phyloP scores from a whole-genome alignment of 2,888 invertebrate species.

The Achlya flavicornis region DNA sequence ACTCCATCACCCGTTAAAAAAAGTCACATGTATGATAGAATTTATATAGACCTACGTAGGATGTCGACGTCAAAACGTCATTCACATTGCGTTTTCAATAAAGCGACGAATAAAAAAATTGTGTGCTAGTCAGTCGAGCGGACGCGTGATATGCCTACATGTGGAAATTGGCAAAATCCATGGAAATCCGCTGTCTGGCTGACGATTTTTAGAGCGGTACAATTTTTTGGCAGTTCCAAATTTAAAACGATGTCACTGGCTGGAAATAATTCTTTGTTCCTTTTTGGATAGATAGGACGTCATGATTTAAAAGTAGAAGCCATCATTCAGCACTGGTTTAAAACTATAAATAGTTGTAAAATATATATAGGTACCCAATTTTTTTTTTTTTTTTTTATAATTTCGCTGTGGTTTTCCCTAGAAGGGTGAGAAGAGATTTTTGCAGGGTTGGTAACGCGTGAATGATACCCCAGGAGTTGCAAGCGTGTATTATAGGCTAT shows the following conservation, averaged over 20 bases:
- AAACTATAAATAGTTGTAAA: too few relatives aligned
- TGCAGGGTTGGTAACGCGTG: too few relatives aligned
- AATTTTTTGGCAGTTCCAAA: slow-evolving; percentile 6
- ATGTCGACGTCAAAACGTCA: slow-evolving; percentile 28
- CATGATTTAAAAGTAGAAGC: not conserved
- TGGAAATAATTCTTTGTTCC: slow-evolving; percentile 1
- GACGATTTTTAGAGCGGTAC: slow-evolving; percentile 27
- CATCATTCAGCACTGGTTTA: too few relatives aligned
- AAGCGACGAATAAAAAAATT: slow-evolving; percentile 39
- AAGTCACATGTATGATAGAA: not conserved
- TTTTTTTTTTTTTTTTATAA: too few relatives aligned
- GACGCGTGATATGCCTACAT: slow-evolving; percentile 57
- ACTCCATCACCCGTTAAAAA: not conserved
- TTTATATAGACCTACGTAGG: not conserved
- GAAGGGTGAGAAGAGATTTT: too few relatives aligned
- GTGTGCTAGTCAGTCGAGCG: slow-evolving; percentile 55
- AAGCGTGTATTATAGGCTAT: too few relatives aligned
- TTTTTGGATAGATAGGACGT: slow-evolving; percentile 17
- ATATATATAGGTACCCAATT: too few relatives aligned
- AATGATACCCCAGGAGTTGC: too few relatives aligned
- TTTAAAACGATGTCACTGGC: slow-evolving; percentile 10
- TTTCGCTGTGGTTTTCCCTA: too few relatives aligned
- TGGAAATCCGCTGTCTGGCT: slow-evolving; percentile 45
- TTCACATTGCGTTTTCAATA: slow-evolving; percentile 42
- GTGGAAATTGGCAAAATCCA: slow-evolving; percentile 76